Base-by-base conservation (phyloP, 1,140 invertebrate genomes). In the Pantala flavescens region DNA sequence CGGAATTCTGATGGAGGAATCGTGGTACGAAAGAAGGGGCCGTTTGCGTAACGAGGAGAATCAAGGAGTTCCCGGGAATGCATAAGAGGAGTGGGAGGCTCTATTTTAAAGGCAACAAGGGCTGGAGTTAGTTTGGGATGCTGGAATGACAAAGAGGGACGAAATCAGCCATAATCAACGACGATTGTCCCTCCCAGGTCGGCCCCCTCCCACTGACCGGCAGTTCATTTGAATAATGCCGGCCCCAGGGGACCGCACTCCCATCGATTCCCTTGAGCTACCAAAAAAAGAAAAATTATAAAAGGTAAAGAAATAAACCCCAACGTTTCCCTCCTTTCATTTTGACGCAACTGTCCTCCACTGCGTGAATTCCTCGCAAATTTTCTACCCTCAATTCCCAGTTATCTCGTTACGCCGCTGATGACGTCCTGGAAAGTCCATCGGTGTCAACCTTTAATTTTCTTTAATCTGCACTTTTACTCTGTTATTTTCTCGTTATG, bases 171-270 rank as follows among this genome's bases (percentile, higher is more conserved):
- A 63, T 63, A 63, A 63, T 63, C 49, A 63, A 63, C 49, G 49
- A 63, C 49, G 49, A 63, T 63, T 63, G 49, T 63, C 49, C 49
- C 49, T 63, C 49, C 49, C 49, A 63, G 49, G 49, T 63, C 49
- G 49, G 1, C 49, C 12, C n/a, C 12, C 49, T 16, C 49, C 49
- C 49, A 9, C 28, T 9, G 3, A 3, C 49, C 49, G 49, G 49
- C n/a, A 63, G 49, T 63, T 63, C 49, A 63, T 63, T 63, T 63
- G 49, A 63, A 63, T 63, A 63, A 63, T 63, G 49, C 49, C 49
- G 49, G 49, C 49, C 49, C 49, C 49, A 12, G 49, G 49, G 49
- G 49, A 63, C 3, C 49, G 49, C 49, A 63, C 1, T 63, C 49
- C 49, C 49, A 1, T 21, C 49, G 49, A 16, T 63, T 16, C 49